phyloP scores from a whole-genome alignment of 2,113 vertebrate genomes.

The Pica pica region DNA sequence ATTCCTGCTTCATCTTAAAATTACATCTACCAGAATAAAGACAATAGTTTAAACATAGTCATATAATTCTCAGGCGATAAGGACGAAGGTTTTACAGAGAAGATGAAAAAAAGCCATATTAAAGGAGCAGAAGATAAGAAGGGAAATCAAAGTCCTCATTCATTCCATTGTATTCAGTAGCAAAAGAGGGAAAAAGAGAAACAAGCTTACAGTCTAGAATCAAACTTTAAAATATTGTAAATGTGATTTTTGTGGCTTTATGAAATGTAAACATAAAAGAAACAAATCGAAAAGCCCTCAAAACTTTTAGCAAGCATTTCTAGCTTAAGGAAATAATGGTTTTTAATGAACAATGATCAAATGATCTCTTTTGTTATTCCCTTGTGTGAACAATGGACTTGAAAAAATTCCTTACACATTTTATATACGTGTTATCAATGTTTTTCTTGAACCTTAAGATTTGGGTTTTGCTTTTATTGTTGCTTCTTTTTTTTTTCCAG shows the following conservation, averaged over 20 bases:
- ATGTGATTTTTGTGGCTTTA: not conserved
- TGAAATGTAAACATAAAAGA: not conserved
- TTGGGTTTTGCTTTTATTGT: not conserved
- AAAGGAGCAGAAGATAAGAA: not conserved
- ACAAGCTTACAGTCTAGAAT: not conserved
- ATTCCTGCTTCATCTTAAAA: not conserved
- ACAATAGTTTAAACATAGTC: not conserved
- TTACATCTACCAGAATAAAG: not conserved
- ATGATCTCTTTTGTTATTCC: not conserved
- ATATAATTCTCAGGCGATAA: not conserved
- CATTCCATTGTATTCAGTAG: not conserved
- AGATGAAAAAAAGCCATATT: not conserved
- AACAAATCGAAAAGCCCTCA: not conserved
- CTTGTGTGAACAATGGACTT: not conserved
- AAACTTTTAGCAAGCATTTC: not conserved
- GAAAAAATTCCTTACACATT: not conserved
- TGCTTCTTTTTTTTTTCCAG: not conserved
- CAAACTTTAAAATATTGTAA: not conserved
- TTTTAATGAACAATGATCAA: not conserved
- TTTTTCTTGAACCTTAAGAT: conserved; percentile 14
- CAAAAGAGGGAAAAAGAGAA: not conserved
- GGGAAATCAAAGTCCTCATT: not conserved
- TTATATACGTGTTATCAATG: not conserved
- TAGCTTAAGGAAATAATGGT: not conserved
- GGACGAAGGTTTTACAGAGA: not conserved